These are phyloP conservation scores for Sisyra terminalis DNA, from an alignment of 2,888 invertebrate genomes.

Conservation along the genomic window DNA sequence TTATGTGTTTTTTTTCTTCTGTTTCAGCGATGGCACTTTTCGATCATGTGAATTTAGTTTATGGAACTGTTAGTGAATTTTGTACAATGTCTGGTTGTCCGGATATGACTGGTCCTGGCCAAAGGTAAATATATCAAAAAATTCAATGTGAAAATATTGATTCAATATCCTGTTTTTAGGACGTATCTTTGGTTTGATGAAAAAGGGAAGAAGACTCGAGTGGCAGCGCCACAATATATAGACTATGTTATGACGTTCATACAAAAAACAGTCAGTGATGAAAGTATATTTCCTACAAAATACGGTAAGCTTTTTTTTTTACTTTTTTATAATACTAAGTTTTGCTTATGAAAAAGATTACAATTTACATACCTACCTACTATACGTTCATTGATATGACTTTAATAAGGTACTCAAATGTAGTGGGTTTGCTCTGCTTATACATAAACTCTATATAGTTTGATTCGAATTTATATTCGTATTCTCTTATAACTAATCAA, in stretches of 20 bases:
- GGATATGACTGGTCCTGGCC: slow-evolving; percentile 93
- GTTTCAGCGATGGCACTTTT: slow-evolving; percentile 86
- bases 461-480: no score
- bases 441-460: no score
- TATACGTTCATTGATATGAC: no score
- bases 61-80: slow-evolving; percentile 97
- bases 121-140: slow-evolving; percentile 45
- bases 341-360: no score
- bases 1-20: slow-evolving; percentile 10
- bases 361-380: no score
- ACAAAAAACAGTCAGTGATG: slow-evolving; percentile 93
- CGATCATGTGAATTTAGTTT: slow-evolving; percentile 96
- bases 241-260: slow-evolving; percentile 98
- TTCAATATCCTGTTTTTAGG: slow-evolving; percentile 33
- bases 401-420: no score
- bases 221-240: slow-evolving; percentile 95
- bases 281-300: slow-evolving; percentile 95
- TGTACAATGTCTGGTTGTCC: slow-evolving; percentile 92
- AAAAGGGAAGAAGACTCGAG: slow-evolving; percentile 93
- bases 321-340: no score
- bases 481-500: no score
- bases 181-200: slow-evolving; percentile 97
- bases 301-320: slow-evolving; percentile 52
- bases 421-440: no score
- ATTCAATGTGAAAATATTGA: neutral